These are phyloP conservation scores for Microplitis deprimator DNA, from an alignment of 2,888 invertebrate species.

Conservation along the genomic window DNA sequence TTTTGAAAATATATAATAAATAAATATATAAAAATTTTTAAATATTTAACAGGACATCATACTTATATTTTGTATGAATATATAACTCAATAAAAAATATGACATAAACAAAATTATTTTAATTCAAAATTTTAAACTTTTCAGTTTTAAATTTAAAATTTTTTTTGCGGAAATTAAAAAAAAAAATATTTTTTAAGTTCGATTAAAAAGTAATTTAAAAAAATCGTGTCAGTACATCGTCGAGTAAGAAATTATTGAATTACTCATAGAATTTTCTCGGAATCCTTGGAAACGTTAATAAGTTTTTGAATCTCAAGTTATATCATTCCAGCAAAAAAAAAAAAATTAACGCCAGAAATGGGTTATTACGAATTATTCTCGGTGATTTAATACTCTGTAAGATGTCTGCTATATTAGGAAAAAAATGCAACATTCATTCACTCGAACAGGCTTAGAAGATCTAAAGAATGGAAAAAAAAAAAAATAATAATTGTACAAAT, in stretches of 20 bases:
- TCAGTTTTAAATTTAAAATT: too few species aligned
- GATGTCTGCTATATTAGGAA: neutral
- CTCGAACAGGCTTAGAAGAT: neutral
- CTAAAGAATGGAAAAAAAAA: neutral
- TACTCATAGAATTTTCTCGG: neutral
- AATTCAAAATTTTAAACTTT: too few species aligned
- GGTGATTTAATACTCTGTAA: neutral
- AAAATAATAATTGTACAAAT: neutral
- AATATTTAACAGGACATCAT: too few species aligned
- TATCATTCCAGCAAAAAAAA: neutral
- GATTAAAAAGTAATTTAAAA: too few species aligned
- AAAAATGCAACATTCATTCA: neutral
- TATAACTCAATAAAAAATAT: too few species aligned
- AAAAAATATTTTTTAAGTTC: too few species aligned
- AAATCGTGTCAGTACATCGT: too few species aligned
- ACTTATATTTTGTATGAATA: too few species aligned
- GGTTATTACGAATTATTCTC: conserved; percentile 3
- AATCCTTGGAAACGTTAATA: neutral
- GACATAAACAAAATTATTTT: too few species aligned
- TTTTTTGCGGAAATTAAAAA: too few species aligned
- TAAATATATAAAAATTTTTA: too few species aligned
- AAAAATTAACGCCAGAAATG: neutral
- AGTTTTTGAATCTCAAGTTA: neutral
- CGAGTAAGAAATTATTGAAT: neutral
- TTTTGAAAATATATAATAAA: too few species aligned